Conservation (phyloP, 2,113 vertebrate genomes). For the Erythrocercus mccallii region DNA sequence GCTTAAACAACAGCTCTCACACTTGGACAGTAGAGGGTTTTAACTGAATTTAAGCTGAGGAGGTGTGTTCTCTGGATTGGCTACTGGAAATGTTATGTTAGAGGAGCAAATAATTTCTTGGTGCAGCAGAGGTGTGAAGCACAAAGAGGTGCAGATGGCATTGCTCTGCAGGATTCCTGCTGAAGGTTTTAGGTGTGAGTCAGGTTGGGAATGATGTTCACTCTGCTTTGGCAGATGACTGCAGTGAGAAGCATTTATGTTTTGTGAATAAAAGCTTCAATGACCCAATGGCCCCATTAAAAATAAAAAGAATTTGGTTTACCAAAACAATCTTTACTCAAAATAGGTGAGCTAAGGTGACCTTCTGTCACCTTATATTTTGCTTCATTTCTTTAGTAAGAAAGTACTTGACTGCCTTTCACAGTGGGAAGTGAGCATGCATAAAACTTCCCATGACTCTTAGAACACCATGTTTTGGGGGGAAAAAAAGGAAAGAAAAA, state of each 20-base stretch:
- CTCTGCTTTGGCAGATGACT: background rate
- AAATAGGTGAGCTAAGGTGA: background rate
- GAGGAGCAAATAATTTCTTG: background rate
- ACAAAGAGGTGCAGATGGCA: background rate
- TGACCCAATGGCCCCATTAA: background rate
- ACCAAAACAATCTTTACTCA: background rate
- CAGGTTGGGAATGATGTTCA: background rate
- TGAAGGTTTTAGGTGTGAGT: background rate
- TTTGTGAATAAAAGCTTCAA: background rate
- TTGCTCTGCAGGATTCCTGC: background rate
- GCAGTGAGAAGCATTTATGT: background rate
- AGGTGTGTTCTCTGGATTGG: background rate
- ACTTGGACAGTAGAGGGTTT: background rate
- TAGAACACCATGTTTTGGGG: rapidly evolving
- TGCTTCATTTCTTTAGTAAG: background rate
- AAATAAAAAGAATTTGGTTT: background rate
- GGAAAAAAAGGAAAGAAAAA: rapidly evolving
- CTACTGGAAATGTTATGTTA: background rate
- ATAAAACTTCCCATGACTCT: background rate
- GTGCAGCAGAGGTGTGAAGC: background rate
- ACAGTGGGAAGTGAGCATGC: background rate
- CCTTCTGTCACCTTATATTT: background rate
- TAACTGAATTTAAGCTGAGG: background rate
- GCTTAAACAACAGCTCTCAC: rapidly evolving
- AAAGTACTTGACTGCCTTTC: background rate